phyloP scores from a whole-genome alignment of 2,797 vertebrate species.

The Chaunax sp. region DNA sequence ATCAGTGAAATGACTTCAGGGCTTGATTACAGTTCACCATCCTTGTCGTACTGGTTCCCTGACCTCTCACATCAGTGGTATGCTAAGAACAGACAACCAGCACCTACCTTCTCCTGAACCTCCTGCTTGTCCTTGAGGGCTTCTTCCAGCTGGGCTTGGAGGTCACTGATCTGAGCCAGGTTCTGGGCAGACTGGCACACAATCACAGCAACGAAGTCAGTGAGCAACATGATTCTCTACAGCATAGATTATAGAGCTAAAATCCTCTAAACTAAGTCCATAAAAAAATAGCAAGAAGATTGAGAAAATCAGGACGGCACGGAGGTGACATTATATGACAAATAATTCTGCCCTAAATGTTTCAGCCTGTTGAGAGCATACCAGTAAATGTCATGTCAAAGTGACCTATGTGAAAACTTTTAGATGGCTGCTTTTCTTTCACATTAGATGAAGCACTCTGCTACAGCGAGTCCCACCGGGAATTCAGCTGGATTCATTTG shows the following conservation, averaged over 20 bases:
- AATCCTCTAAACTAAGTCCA: conserved; percentile 3
- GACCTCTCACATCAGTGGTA: background rate
- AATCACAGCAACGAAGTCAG: background rate
- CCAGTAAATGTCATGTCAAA: conserved; percentile 55
- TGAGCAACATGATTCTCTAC: background rate
- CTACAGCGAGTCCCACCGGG: conserved; percentile 35
- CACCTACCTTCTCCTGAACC: conserved; percentile 92
- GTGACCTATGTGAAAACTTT: conserved; percentile 48
- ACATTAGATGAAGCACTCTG: conserved; percentile 57
- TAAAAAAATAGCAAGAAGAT: background rate
- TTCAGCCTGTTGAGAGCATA: conserved; percentile 24
- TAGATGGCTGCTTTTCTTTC: conserved; percentile 39
- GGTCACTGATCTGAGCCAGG: conserved; percentile 95
- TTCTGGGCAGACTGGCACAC: conserved; percentile 90
- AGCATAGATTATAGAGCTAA: too few relatives aligned
- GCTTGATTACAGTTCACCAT: too few relatives aligned
- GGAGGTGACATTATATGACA: conserved; percentile 28
- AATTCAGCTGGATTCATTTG: conserved; percentile 22
- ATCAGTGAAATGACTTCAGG: too few relatives aligned
- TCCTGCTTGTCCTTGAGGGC: conserved; percentile 95
- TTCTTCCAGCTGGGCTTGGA: conserved; percentile 94
- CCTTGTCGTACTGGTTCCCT: too few relatives aligned
- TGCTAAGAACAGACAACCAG: background rate
- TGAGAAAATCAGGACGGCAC: conserved; percentile 14
- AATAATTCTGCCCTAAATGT: conserved; percentile 29